Percentiles rank a stretch among this genome's conserved stretches.
phyloP scores from a whole-genome alignment of 2,797 vertebrate genomes.

The Pseudomugil gertrudae region DNA sequence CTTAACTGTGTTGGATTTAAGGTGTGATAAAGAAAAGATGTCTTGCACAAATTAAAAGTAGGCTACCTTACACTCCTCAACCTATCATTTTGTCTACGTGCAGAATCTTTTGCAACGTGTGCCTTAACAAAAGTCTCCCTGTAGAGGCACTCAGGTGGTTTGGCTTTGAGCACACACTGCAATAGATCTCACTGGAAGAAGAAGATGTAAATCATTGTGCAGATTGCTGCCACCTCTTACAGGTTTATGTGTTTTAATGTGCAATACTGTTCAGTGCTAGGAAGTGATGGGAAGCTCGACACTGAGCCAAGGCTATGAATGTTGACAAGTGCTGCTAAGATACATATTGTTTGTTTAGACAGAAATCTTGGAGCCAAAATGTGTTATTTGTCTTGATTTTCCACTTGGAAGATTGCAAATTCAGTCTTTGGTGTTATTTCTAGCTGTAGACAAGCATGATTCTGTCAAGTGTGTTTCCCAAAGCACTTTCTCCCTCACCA shows the following conservation, averaged over 20 bases:
- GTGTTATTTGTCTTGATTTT: conserved; percentile 70
- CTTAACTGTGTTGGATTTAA: conserved; percentile 18
- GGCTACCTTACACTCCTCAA: conserved; percentile 44
- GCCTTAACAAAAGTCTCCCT: conserved; percentile 53
- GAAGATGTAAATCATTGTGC: conserved; percentile 34
- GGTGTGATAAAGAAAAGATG: conserved; percentile 24
- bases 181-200: conserved; percentile 48
- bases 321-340: conserved; percentile 86
- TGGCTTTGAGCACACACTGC: conserved; percentile 59
- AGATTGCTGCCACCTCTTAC: conserved; percentile 50
- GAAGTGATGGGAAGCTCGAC: conserved; percentile 38
- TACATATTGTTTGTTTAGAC: conserved; percentile 74
- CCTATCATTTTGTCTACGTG: conserved; percentile 58
- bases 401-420: conserved; percentile 58
- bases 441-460: conserved; percentile 73
- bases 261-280: conserved; percentile 64
- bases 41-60: conserved; percentile 39
- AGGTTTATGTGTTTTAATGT: conserved; percentile 58
- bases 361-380: conserved; percentile 78
- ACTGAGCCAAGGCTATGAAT: conserved; percentile 71
- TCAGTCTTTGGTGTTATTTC: conserved; percentile 60
- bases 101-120: conserved; percentile 68
- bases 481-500: conserved; percentile 82
- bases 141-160: conserved; percentile 38
- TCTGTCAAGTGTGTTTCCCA: conserved; percentile 67